These are phyloP conservation scores for Apis florea DNA, from an alignment of 1,140 invertebrate genomes.

Conservation along the genomic window DNA sequence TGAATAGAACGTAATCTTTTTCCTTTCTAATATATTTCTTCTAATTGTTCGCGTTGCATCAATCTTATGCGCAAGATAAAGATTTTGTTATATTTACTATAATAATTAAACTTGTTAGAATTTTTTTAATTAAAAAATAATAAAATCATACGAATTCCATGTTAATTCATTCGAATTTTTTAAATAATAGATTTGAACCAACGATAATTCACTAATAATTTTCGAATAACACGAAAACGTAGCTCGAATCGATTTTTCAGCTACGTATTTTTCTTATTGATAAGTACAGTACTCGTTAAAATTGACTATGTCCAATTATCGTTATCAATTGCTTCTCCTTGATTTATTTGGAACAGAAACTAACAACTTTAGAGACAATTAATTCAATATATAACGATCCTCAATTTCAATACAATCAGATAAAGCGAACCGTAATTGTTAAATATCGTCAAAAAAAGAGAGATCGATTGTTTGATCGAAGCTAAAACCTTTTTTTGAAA, in stretches of 20 bases:
- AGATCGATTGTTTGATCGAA: neutral
- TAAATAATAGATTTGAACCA: too few species aligned
- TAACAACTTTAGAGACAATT: constrained; percentile 48
- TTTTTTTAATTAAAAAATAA: too few species aligned
- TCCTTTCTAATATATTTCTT: too few species aligned
- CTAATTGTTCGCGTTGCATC: too few species aligned
- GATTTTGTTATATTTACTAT: too few species aligned
- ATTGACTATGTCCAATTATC: neutral
- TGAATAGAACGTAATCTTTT: neutral
- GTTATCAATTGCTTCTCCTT: constrained; percentile 18
- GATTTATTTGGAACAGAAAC: constrained; percentile 33
- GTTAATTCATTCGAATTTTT: too few species aligned
- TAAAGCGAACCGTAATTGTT: constrained; percentile 24
- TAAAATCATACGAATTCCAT: too few species aligned
- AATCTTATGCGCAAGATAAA: too few species aligned
- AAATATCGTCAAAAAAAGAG: neutral
- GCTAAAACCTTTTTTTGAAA: too few species aligned
- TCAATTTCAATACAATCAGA: constrained; percentile 27
- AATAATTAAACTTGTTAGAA: too few species aligned
- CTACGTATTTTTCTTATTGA: neutral
- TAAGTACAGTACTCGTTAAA: constrained; percentile 34
- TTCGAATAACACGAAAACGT: neutral
- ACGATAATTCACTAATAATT: too few species aligned
- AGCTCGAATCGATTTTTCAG: neutral
- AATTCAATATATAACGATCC: constrained; percentile 29